Evolutionary conservation across 2,888 invertebrate genomes (phyloP).

Genomic region (Drosophila formosana): DNA sequence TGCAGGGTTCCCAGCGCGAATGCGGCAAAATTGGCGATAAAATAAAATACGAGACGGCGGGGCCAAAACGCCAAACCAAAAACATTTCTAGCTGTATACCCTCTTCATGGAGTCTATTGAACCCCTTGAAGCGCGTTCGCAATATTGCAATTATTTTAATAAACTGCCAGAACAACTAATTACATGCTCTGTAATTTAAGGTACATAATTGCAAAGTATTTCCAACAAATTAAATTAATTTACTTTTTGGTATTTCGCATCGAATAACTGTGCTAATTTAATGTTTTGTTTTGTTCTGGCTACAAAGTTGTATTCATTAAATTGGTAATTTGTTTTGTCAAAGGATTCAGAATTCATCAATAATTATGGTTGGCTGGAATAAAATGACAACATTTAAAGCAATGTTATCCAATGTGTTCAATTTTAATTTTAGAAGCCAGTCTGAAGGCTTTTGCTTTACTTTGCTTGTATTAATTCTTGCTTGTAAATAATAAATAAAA

Average conservation of each 20-base stretch:
- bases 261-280: background rate
- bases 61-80: constrained; percentile 57
- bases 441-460: no score
- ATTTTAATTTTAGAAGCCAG: no score
- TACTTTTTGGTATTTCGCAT: background rate
- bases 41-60: constrained; percentile 70
- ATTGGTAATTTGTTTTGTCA: background rate
- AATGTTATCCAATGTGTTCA: background rate
- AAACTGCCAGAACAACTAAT: background rate
- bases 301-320: background rate
- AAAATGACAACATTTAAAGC: background rate
- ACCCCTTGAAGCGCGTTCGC: no score
- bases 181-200: background rate
- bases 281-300: background rate
- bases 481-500: no score
- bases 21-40: constrained; percentile 78
- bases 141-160: background rate
- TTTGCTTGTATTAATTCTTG: no score
- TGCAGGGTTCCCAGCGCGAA: constrained; percentile 34
- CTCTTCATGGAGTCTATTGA: constrained; percentile 8
- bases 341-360: background rate
- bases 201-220: background rate
- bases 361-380: background rate
- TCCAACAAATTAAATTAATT: background rate
- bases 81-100: constrained; percentile 46